phyloP scores from a whole-genome alignment of 2,797 vertebrate species.

The Rhinogobio ventralis region DNA sequence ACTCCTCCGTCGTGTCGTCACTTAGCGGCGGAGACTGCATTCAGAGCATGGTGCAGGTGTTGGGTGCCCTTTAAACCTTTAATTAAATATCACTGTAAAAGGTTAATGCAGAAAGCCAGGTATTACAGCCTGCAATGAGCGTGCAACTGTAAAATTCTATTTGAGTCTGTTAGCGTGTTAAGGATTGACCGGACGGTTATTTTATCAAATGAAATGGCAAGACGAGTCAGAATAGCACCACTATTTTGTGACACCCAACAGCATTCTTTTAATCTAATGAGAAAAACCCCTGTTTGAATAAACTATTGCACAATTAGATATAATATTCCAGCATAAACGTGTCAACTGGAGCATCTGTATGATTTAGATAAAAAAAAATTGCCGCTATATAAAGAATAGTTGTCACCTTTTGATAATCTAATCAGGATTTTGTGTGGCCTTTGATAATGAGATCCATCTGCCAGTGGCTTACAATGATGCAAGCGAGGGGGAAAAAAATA shows the following conservation, averaged over 20 bases:
- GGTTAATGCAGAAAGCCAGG: slow-evolving; percentile 78
- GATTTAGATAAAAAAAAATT: slow-evolving; percentile 60
- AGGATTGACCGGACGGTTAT: background rate
- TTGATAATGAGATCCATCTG: slow-evolving; percentile 80
- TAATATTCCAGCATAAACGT: slow-evolving; percentile 40
- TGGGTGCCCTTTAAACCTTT: slow-evolving; percentile 75
- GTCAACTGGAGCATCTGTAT: slow-evolving; percentile 61
- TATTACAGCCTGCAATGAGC: slow-evolving; percentile 67
- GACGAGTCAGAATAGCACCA: background rate
- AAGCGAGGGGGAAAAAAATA: slow-evolving; percentile 8
- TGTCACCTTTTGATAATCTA: slow-evolving; percentile 63
- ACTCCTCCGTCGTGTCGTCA: slow-evolving; percentile 69
- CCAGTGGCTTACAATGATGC: slow-evolving; percentile 59
- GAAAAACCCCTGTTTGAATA: background rate
- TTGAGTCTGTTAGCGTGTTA: background rate
- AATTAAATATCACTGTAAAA: slow-evolving; percentile 85
- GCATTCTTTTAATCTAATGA: background rate
- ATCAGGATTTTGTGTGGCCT: slow-evolving; percentile 65
- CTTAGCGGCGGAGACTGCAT: slow-evolving; percentile 64
- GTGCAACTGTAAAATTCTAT: slow-evolving; percentile 68
- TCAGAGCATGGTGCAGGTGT: slow-evolving; percentile 74
- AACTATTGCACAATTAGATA: slow-evolving; percentile 20
- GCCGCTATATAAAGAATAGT: slow-evolving; percentile 62
- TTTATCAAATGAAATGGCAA: background rate
- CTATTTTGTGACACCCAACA: background rate